phyloP scores from a whole-genome alignment of 2,113 vertebrate genomes.

The Gymnogyps californianus region DNA sequence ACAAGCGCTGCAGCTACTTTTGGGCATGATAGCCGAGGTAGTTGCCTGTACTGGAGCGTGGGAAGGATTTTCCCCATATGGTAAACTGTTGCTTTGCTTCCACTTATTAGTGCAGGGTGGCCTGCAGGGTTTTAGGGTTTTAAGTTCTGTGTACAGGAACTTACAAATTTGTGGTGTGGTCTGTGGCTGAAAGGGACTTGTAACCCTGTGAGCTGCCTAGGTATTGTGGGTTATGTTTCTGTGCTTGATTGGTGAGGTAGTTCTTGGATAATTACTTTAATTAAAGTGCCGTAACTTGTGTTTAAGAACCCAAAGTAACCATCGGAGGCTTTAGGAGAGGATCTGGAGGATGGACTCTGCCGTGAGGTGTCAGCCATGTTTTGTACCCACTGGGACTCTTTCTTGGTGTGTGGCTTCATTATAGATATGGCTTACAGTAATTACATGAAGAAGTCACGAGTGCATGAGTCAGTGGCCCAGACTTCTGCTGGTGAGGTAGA shows the following conservation, averaged over 20 bases:
- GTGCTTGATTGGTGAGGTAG: not conserved
- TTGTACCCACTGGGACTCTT: not conserved
- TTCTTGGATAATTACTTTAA: not conserved
- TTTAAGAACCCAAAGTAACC: not conserved
- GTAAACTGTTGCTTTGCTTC: not conserved
- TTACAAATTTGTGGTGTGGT: not conserved
- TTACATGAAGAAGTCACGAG: not conserved
- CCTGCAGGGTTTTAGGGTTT: rapidly evolving
- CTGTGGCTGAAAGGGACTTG: not conserved
- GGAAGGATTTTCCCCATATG: not conserved
- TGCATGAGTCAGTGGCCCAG: not conserved
- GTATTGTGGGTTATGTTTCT: rapidly evolving
- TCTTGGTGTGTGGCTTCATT: not conserved
- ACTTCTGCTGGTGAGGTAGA: not conserved
- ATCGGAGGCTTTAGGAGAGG: not conserved
- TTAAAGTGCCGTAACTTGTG: not conserved
- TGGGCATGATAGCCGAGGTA: not conserved
- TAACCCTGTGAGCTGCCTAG: not conserved
- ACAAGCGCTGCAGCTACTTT: not conserved
- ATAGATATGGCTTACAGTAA: not conserved
- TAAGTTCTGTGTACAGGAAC: not conserved
- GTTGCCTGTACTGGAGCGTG: not conserved
- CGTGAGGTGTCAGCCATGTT: rapidly evolving
- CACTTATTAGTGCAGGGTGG: not conserved
- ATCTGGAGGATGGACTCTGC: not conserved